A percentile compares a stretch with the other conserved stretches of the same genome.
These are phyloP conservation scores for Muricea muricata DNA, from an alignment of 92 coral and sea anemone species.

Conservation along the genomic window DNA sequence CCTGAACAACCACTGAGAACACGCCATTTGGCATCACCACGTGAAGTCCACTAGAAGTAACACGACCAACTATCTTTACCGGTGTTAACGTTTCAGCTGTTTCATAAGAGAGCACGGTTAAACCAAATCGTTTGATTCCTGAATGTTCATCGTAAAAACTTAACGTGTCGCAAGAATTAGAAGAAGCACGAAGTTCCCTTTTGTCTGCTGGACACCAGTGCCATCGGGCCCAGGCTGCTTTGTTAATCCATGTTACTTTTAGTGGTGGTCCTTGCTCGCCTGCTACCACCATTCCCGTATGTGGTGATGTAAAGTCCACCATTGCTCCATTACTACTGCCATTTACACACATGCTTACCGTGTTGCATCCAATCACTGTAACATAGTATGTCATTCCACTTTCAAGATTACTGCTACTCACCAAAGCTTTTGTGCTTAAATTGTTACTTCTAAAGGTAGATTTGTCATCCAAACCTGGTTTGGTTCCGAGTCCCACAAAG, in stretches of 20 bases:
- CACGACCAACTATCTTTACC: slow-evolving; percentile 72
- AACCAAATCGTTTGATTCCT: slow-evolving; percentile 73
- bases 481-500: slow-evolving; percentile 80
- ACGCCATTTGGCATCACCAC: slow-evolving; percentile 81
- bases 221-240: slow-evolving; percentile 97
- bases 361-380: slow-evolving; percentile 86
- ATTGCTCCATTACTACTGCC: slow-evolving; percentile 92
- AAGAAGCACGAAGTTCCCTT: slow-evolving; percentile 58
- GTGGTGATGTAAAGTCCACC: slow-evolving; percentile 87
- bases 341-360: slow-evolving; percentile 88
- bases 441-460: slow-evolving; percentile 55
- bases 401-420: slow-evolving; percentile 66
- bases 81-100: slow-evolving; percentile 55
- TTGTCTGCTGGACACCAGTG: slow-evolving; percentile 87
- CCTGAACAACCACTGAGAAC: slow-evolving; percentile 84
- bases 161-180: slow-evolving; percentile 5
- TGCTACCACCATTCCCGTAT: slow-evolving; percentile 76
- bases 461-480: slow-evolving; percentile 69
- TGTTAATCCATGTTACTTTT: slow-evolving; percentile 81
- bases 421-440: slow-evolving; percentile 59
- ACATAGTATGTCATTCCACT: slow-evolving; percentile 83
- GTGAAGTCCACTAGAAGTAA: slow-evolving; percentile 72
- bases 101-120: slow-evolving; percentile 71
- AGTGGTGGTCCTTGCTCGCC: slow-evolving; percentile 78
- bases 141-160: slow-evolving; percentile 83